These are phyloP conservation scores for Drosophila ustulata DNA, from an alignment of 2,888 invertebrate species.

Conservation along the genomic window DNA sequence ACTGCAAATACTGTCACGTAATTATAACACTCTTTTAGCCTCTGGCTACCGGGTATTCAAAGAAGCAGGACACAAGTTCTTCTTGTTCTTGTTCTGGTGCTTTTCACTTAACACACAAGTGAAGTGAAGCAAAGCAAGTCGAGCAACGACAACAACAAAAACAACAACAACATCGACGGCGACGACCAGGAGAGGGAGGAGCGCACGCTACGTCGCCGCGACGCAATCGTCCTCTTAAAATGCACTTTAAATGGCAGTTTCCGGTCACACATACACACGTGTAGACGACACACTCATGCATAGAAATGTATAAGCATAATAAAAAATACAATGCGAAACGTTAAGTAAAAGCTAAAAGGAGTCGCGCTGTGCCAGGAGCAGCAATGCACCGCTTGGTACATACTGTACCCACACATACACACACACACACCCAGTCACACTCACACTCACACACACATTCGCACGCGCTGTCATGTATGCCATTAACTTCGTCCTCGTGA, in stretches of 20 bases:
- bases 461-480: constrained; percentile 66
- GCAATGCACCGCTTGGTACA: constrained; percentile 81
- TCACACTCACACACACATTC: constrained; percentile 18
- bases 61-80: constrained; percentile 50
- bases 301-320: constrained; percentile 61
- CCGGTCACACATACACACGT: constrained; percentile 72
- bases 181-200: constrained; percentile 36
- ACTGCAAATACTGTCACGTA: too few relatives aligned
- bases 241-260: constrained; percentile 84
- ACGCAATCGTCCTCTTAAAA: constrained; percentile 74
- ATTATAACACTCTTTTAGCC: neutral
- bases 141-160: constrained; percentile 15
- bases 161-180: constrained; percentile 27
- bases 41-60: neutral
- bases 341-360: constrained; percentile 65
- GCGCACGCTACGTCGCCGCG: constrained; percentile 46
- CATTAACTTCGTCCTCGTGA: constrained; percentile 54
- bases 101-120: constrained; percentile 71
- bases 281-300: constrained; percentile 33
- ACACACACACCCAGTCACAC: constrained; percentile 25
- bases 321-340: constrained; percentile 68
- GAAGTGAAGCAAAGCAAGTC: constrained; percentile 52
- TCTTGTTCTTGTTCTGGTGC: constrained; percentile 52
- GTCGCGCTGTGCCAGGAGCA: constrained; percentile 77
- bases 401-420: constrained; percentile 77